A percentile compares a stretch with the other conserved stretches of the same genome.
Conservation (phyloP, 2,888 invertebrate species). For the Orgyia antiqua region DNA sequence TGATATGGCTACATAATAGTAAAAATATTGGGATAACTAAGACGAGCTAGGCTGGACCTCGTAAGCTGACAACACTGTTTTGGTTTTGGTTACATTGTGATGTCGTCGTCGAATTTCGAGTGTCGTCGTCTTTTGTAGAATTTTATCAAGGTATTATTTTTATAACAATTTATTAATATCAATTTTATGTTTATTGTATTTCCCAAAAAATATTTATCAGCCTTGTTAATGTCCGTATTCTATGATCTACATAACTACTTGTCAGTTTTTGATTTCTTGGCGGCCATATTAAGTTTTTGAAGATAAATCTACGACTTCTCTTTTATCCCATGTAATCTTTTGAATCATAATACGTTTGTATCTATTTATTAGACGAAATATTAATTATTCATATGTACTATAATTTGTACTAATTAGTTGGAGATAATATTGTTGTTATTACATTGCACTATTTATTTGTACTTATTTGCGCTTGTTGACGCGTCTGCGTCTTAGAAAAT, state of each 20-base stretch:
- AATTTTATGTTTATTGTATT: too few relatives aligned
- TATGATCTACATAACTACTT: too few relatives aligned
- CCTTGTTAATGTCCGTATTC: too few relatives aligned
- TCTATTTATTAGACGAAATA: conserved; percentile 8
- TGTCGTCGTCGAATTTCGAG: conserved; percentile 74
- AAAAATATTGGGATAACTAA: too few relatives aligned
- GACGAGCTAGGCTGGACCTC: too few relatives aligned
- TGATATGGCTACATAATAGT: too few relatives aligned
- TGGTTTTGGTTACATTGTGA: conserved; percentile 50
- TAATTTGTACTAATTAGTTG: conserved; percentile 27
- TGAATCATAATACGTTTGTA: conserved; percentile 34
- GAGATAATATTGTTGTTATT: conserved; percentile 8
- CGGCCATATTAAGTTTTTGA: conserved; percentile 66
- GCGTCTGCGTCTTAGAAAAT: conserved; percentile 49
- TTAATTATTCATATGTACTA: too few relatives aligned
- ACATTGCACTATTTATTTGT: conserved; percentile 32
- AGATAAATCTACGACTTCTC: conserved; percentile 41
- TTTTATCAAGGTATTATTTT: conserved; percentile 66
- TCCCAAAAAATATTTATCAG: too few relatives aligned
- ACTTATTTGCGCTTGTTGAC: conserved; percentile 59
- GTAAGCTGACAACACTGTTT: conserved; percentile 29
- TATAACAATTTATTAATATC: too few relatives aligned
- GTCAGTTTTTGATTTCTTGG: conserved; percentile 37
- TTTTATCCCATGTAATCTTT: conserved; percentile 51
- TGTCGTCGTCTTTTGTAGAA: conserved; percentile 74